Base-by-base conservation (phyloP, 2,113 vertebrate species). In the Oryzias melastigma region DNA sequence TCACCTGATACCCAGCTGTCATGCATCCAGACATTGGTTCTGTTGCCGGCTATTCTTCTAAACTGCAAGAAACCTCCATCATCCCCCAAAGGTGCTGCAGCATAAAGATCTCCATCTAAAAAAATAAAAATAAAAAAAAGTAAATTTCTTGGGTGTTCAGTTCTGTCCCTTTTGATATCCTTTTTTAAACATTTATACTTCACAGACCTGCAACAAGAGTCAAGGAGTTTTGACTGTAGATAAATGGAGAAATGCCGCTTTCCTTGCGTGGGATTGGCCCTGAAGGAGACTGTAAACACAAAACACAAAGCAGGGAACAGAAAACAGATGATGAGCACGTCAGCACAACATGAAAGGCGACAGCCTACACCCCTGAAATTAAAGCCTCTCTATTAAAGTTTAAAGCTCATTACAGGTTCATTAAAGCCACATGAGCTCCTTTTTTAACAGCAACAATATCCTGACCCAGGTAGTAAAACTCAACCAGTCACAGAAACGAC, bases 31-130 rank as follows among this genome's bases (percentile, higher is more conserved):
- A 91, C 66, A 15, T 65, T 74, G 17, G 40, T 69, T 64, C 87
- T 87, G 2, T 2, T 62, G 5, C 90, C 90, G 18, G 47, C 68
- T 66, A 78, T 85, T 50, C 91, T 83, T 53, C 91, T 86, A 65
- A 93, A 93, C 18, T 92, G 89, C 5, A 91, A 65, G 4, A 60
- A 73, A 14, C 66, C 82, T 51, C 90, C 91, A 19, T 90, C 86
- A 0, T 2, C 16, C 48, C 84, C 75, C 53, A 89, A 63, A 42
- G 92, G 86, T 1, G 90, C 90, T 16, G 85, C 91, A 20, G 88
- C 76, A 45, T 93, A 93, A 0, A 92, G 57, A 27, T 92, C 89
- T n/a, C 72, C 87, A 47, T 91, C 92, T 93, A 57, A 49, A 77
- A 59, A 72, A 22, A 72, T 22, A 16, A 65, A 0, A 56, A 58